Evolutionary conservation across 2,113 vertebrate species (phyloP).

Genomic region (Ramphastos sulfuratus): DNA sequence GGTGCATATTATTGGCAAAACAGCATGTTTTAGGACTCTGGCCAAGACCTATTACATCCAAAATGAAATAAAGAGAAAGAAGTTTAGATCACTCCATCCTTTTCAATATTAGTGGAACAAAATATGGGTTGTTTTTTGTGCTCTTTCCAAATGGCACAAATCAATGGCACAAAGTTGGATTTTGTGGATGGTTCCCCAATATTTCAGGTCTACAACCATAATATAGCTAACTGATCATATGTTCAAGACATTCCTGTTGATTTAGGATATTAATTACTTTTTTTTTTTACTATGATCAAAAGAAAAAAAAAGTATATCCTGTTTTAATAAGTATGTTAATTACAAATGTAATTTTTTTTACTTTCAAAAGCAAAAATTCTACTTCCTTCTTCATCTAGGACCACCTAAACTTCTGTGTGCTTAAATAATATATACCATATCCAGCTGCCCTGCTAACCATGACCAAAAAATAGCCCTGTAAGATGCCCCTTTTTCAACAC

Average conservation of each 20-base stretch:
- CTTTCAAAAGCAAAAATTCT: background rate
- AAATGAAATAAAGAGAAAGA: background rate
- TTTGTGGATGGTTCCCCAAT: background rate
- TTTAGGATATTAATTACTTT: background rate
- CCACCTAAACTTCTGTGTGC: background rate
- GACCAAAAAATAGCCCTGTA: background rate
- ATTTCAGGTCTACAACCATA: background rate
- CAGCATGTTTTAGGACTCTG: background rate
- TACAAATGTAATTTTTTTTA: background rate
- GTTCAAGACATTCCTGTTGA: background rate
- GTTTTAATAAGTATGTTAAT: background rate
- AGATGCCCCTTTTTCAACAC: background rate
- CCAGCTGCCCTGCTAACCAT: background rate
- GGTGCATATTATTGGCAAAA: rapidly evolving
- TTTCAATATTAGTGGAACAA: background rate
- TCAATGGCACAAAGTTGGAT: background rate
- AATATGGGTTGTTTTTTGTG: background rate
- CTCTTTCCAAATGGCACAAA: background rate
- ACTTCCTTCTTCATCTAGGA: background rate
- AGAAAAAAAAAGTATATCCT: background rate
- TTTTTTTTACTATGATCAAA: background rate
- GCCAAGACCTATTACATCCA: background rate
- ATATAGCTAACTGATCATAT: background rate
- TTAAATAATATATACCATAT: background rate
- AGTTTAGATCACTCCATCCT: background rate